These are phyloP conservation scores for Garra rufa DNA, from an alignment of 2,113 vertebrate species.

Conservation along the genomic window DNA sequence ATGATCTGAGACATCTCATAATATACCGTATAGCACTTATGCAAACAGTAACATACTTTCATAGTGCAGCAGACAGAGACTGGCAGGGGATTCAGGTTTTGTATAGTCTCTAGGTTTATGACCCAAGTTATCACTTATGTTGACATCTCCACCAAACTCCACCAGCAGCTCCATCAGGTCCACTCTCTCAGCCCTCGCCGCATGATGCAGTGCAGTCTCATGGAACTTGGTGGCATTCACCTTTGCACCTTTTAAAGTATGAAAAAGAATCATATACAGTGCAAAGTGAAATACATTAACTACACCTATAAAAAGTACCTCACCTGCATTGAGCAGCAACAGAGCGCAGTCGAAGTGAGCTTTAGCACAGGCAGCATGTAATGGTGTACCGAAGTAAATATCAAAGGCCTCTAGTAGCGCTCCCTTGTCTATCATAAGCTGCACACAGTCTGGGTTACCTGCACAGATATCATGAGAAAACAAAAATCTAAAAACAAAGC, in stretches of 20 bases:
- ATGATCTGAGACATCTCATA: too few species aligned
- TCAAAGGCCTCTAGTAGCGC: conserved; percentile 88
- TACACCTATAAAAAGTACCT: neutral
- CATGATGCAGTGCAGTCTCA: conserved; percentile 87
- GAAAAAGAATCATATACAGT: neutral
- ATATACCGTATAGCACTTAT: neutral
- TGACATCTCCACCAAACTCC: conserved; percentile 86
- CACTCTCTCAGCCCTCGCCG: conserved; percentile 78
- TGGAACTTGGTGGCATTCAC: conserved; percentile 91
- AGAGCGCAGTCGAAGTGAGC: conserved; percentile 84
- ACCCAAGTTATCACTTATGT: conserved; percentile 81
- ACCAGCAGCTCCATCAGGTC: conserved; percentile 87
- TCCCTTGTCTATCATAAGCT: conserved; percentile 81
- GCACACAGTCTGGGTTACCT: conserved; percentile 86
- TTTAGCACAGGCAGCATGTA: conserved; percentile 87
- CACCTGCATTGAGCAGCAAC: conserved; percentile 86
- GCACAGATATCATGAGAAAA: conserved; percentile 1
- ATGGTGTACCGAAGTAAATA: conserved; percentile 87
- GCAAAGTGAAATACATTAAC: neutral
- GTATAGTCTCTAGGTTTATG: conserved; percentile 84
- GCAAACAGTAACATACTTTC: conserved; percentile 81
- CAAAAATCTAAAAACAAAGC: neutral
- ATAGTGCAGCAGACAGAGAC: conserved; percentile 79
- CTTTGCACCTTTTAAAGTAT: conserved; percentile 78
- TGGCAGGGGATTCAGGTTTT: conserved; percentile 70